Conservation (phyloP, 2,797 vertebrate species). For the Thamnophis elegans region DNA sequence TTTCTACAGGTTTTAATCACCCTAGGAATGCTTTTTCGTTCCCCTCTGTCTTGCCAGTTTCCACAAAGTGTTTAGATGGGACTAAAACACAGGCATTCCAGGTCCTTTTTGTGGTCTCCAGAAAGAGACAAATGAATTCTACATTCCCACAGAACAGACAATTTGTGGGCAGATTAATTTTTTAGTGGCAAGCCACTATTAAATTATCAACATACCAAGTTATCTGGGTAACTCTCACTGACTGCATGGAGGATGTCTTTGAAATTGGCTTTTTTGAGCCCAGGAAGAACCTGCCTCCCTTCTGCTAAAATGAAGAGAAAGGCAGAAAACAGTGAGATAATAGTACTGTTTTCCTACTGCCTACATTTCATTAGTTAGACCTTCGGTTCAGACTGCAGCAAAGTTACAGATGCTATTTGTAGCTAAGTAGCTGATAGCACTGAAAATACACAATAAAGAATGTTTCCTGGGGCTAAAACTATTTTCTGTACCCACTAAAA, state of each 20-base stretch:
- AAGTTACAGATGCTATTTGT: background rate
- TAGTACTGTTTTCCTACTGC: background rate
- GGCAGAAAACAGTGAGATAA: background rate
- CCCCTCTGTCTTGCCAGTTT: background rate
- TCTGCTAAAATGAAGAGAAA: background rate
- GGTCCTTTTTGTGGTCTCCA: background rate
- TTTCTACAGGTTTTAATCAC: background rate
- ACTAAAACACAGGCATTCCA: background rate
- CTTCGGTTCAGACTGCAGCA: background rate
- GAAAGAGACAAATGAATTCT: background rate
- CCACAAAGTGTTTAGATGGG: background rate
- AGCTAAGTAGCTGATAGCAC: background rate
- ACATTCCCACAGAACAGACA: background rate
- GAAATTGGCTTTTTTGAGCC: background rate
- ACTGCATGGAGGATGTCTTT: background rate
- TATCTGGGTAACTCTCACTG: background rate
- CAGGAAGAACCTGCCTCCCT: background rate
- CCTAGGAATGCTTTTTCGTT: background rate
- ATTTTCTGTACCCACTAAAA: conserved; percentile 10
- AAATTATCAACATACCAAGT: background rate
- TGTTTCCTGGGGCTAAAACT: background rate
- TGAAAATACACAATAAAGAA: background rate
- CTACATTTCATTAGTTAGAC: background rate
- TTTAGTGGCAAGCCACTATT: background rate
- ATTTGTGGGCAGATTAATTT: background rate